Evolutionary conservation across 2,888 invertebrate genomes (phyloP).

Genomic region (Sarcophaga rosellei): DNA sequence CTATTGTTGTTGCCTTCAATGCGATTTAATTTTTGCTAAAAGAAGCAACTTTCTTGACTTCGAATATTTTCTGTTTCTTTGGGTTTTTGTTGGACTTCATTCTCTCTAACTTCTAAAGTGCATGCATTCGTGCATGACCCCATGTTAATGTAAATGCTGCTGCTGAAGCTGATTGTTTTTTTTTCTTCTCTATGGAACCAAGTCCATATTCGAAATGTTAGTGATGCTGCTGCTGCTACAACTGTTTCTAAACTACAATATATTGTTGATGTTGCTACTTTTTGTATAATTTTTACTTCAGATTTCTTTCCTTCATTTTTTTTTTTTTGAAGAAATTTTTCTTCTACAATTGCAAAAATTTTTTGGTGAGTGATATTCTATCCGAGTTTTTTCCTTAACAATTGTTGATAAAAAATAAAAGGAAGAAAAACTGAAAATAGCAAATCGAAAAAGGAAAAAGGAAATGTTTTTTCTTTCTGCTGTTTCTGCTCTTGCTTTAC

Average conservation of each 20-base stretch:
- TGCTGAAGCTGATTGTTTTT: neutral
- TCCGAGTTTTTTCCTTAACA: constrained; percentile 59
- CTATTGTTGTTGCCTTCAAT: neutral
- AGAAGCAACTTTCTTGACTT: constrained; percentile 51
- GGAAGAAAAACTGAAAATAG: constrained; percentile 1
- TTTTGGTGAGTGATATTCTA: constrained; percentile 62
- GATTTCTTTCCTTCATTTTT: neutral
- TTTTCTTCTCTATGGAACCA: no score
- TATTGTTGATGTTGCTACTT: constrained; percentile 27
- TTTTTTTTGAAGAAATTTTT: neutral
- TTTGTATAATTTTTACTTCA: constrained; percentile 43
- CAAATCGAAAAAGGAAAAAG: neutral
- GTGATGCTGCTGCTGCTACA: neutral
- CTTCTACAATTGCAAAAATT: constrained; percentile 55
- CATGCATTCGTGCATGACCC: constrained; percentile 69
- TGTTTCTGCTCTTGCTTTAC: neutral
- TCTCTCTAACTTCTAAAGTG: constrained; percentile 10
- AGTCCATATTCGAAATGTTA: neutral
- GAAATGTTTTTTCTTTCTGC: neutral
- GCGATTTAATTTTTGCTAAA: constrained; percentile 41
- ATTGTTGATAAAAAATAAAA: constrained; percentile 55
- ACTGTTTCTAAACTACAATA: neutral
- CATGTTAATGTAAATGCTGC: constrained; percentile 42
- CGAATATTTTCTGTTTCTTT: neutral
- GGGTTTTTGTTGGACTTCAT: neutral